These are phyloP conservation scores for Neoarius graeffei DNA, from an alignment of 2,113 vertebrate genomes.

Conservation along the genomic window DNA sequence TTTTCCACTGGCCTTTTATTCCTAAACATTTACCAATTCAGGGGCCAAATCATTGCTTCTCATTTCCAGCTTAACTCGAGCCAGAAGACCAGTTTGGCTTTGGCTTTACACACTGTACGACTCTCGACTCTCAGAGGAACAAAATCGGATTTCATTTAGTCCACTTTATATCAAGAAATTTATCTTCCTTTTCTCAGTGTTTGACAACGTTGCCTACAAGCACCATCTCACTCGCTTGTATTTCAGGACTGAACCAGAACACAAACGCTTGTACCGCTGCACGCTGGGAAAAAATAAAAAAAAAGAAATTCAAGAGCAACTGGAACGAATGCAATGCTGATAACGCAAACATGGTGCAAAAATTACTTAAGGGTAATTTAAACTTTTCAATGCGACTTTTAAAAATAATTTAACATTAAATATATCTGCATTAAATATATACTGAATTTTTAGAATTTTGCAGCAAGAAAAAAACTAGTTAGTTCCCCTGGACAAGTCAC, in stretches of 20 bases:
- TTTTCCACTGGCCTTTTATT: background rate
- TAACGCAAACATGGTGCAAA: background rate
- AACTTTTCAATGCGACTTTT: background rate
- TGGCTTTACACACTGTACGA: background rate
- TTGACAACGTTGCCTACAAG: background rate
- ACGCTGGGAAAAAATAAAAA: background rate
- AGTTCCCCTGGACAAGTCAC: background rate
- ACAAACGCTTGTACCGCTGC: no score
- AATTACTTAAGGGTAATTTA: background rate
- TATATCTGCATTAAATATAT: background rate
- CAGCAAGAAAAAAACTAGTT: no score
- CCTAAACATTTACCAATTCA: background rate
- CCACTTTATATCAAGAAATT: background rate
- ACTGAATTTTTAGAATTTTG: background rate
- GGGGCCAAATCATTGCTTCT: conserved; percentile 20
- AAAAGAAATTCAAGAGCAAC: no score
- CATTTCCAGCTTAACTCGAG: conserved; percentile 24
- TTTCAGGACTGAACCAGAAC: background rate
- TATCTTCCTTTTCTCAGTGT: background rate
- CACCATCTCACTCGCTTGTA: background rate
- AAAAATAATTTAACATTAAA: background rate
- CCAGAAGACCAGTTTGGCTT: conserved; percentile 39
- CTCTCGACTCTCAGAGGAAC: background rate
- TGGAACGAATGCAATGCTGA: background rate
- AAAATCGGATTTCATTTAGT: background rate